Base-by-base conservation (phyloP, 2,888 invertebrate species). In the Ellobium chinense region DNA sequence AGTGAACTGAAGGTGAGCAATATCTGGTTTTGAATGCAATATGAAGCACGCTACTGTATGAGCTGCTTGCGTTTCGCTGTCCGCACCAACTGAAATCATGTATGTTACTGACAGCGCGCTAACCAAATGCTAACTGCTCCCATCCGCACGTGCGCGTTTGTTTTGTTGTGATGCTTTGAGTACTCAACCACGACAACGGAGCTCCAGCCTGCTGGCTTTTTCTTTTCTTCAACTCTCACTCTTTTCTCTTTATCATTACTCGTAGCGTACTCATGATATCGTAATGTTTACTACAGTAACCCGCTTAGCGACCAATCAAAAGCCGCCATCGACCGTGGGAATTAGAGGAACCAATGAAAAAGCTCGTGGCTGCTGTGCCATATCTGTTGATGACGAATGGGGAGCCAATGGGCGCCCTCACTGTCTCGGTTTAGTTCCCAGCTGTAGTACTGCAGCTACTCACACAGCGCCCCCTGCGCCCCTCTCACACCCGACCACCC, bases 261-360 rank as follows among this genome's bases (percentile, higher is more conserved):
- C n/a, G 18, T 18, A 18, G n/a, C 24, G 34, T 36, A 37, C 36
- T 72, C 5, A 18, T 46, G 74, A 62, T 74, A 39, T 63, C 74
- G 74, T 74, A 74, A 74, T 74, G 74, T 74, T 74, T 74, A 74
- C 63, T 12, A 39, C 46, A 18, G 62, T 74, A 34, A 24, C 63
- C 37, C 0, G 29, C 39, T 14, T 31, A 5, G 39, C 74, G 39
- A 63, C 74, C 74, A 74, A 74, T 74, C 27, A 36, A 62, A 62
- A 46, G 37, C 63, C 29, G 21, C 9, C 31, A 74, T 74, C 63
- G 63, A 74, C 46, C 63, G 74, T 39, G 63, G 29, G 46, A 74
- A 74, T 31, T 7, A 29, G 31, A 18, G n/a, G 21, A 54, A 18
- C 74, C 74, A 74, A 74, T 74, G 74, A 46, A 63, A 62, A 36